Evolutionary conservation across 92 coral and sea anemone species (phyloP).

Genomic region (Heteractis magnifica): DNA sequence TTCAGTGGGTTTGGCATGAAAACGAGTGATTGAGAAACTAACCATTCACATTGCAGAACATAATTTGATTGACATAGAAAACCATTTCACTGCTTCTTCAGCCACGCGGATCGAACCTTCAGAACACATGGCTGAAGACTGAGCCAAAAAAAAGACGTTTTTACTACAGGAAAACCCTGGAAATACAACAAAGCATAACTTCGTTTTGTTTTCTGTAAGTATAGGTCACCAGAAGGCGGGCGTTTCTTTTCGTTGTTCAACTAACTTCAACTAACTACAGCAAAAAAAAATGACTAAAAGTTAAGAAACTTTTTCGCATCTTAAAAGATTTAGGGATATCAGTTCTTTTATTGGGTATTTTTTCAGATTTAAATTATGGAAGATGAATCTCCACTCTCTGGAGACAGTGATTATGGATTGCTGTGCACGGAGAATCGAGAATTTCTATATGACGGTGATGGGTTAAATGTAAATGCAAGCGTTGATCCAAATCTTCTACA

Average conservation of each 20-base stretch:
- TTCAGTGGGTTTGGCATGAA: not conserved
- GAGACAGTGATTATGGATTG: conserved; percentile 48
- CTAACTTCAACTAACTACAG: not conserved
- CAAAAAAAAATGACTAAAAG: not conserved
- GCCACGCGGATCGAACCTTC: conserved; percentile 31
- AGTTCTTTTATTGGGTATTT: not conserved
- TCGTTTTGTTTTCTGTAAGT: conserved; percentile 14
- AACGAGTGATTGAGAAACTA: not conserved
- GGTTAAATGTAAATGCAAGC: conserved; percentile 16
- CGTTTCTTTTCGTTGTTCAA: not conserved
- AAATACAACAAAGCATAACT: not conserved
- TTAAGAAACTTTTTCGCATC: not conserved
- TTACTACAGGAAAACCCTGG: not conserved
- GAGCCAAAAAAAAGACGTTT: not conserved
- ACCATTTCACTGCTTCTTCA: conserved; percentile 16
- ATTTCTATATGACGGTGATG: conserved; percentile 65
- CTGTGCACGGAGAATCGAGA: conserved; percentile 80
- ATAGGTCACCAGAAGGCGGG: not conserved
- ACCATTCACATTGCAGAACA: conserved; percentile 14
- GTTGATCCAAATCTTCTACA: conserved; percentile 23
- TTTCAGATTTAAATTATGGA: conserved; percentile 35
- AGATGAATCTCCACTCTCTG: conserved; percentile 30
- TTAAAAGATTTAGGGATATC: not conserved
- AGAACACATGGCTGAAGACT: conserved; percentile 20
- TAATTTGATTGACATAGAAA: conserved; percentile 27